These are phyloP conservation scores for Cirrhinus molitorella DNA, from an alignment of 2,797 vertebrate genomes.

Conservation along the genomic window DNA sequence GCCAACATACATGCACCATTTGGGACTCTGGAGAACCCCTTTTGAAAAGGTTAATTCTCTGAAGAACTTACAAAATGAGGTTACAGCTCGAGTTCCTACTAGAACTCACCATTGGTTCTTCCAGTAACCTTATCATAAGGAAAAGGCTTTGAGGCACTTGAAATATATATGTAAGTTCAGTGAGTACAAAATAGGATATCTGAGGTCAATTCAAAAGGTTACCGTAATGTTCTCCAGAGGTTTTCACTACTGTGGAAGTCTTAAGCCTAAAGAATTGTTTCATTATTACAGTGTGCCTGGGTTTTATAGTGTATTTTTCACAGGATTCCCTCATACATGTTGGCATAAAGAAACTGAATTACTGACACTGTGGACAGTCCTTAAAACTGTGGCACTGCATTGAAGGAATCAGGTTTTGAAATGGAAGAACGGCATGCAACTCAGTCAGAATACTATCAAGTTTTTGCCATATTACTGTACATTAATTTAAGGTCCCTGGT, in stretches of 20 bases:
- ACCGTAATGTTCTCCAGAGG: not conserved
- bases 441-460: conserved; percentile 47
- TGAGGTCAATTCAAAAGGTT: not conserved
- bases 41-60: not conserved
- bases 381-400: conserved; percentile 45
- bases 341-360: conserved; percentile 61
- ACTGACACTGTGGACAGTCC: conserved; percentile 54
- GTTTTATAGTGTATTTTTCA: conserved; percentile 33
- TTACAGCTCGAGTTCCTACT: not conserved
- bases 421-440: conserved; percentile 41
- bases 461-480: conserved; percentile 50
- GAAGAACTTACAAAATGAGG: conserved; percentile 9
- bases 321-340: conserved; percentile 68
- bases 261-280: not conserved
- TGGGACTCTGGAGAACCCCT: not conserved
- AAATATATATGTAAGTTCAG: not conserved
- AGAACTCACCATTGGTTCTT: not conserved
- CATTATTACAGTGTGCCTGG: not conserved
- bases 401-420: conserved; percentile 16
- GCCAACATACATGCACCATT: not conserved
- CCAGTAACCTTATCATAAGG: not conserved
- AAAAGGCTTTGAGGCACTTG: not conserved
- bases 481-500: conserved; percentile 57
- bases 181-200: conserved; percentile 8
- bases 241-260: not conserved